Conservation (phyloP, 2,888 invertebrate genomes). For the Tineola bisselliella region DNA sequence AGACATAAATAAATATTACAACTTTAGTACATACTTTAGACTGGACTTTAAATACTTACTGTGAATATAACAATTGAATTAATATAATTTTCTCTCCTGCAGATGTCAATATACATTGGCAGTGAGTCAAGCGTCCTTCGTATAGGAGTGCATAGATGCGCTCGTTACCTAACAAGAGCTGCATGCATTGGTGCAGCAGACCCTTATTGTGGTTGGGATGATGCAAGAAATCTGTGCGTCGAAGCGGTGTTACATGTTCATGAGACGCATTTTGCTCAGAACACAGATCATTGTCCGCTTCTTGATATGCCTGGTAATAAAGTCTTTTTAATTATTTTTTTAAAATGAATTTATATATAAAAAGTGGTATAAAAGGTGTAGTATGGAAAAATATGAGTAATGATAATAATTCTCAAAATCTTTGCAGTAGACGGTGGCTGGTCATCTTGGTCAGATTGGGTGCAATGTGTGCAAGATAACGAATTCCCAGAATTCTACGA, state of each 20-base stretch:
- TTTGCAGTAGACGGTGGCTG: slow-evolving; percentile 80
- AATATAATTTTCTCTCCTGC: no score
- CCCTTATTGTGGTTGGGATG: slow-evolving; percentile 96
- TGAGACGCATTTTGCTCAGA: slow-evolving; percentile 83
- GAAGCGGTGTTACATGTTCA: slow-evolving; percentile 64
- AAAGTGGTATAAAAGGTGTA: no score
- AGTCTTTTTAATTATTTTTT: no score
- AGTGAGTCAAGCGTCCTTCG: slow-evolving; percentile 74
- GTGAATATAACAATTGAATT: no score
- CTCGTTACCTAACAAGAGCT: slow-evolving; percentile 73
- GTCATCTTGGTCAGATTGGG: slow-evolving; percentile 90
- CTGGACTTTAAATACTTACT: no score
- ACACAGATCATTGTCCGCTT: slow-evolving; percentile 75
- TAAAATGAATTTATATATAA: no score
- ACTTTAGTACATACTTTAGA: no score
- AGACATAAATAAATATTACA: no score
- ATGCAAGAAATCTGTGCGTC: slow-evolving; percentile 76
- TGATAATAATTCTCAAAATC: no score
- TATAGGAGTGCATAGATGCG: slow-evolving; percentile 82
- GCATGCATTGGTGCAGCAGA: slow-evolving; percentile 87
- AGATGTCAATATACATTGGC: slow-evolving; percentile 82
- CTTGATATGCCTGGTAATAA: slow-evolving; percentile 64
- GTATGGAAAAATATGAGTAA: no score
- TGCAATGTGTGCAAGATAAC: slow-evolving; percentile 76
- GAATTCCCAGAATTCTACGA: slow-evolving; percentile 46